Evolutionary conservation across 2,113 vertebrate genomes (phyloP).

Genomic region (Muntiacus muntjak): DNA sequence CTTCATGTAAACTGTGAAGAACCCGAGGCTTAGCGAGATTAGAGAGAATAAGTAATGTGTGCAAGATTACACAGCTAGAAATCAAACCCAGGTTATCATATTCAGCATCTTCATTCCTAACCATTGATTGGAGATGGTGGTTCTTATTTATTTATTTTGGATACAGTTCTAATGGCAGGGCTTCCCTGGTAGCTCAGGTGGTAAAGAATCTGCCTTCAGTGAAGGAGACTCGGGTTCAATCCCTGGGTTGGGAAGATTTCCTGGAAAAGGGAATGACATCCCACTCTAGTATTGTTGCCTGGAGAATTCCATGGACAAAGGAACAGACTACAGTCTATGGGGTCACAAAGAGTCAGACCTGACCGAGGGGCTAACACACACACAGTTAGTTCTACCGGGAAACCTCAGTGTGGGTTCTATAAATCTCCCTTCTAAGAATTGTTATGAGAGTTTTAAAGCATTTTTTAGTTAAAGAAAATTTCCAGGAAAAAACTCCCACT

Average conservation of each 20-base stretch:
- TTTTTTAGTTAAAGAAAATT: neutral
- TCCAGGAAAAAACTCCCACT: neutral
- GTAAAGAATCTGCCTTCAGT: neutral
- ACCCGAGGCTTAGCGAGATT: neutral
- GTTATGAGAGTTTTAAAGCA: neutral
- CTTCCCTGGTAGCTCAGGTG: neutral
- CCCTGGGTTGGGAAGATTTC: neutral
- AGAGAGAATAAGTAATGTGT: neutral
- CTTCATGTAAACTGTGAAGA: neutral
- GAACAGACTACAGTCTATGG: neutral
- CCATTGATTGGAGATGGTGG: neutral
- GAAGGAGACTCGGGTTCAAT: neutral
- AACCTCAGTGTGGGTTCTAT: neutral
- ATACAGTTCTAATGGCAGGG: neutral
- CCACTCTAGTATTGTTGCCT: neutral
- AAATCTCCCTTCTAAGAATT: constrained; percentile 3
- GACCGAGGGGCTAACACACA: neutral
- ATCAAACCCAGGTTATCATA: neutral
- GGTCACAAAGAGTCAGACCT: neutral
- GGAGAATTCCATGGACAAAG: neutral
- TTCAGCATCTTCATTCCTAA: neutral
- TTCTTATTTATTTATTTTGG: neutral
- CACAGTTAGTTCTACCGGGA: neutral
- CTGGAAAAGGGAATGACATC: neutral
- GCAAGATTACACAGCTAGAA: neutral